Evolutionary conservation across 2,797 vertebrate genomes (phyloP).

Genomic region (Decapterus maruadsi): DNA sequence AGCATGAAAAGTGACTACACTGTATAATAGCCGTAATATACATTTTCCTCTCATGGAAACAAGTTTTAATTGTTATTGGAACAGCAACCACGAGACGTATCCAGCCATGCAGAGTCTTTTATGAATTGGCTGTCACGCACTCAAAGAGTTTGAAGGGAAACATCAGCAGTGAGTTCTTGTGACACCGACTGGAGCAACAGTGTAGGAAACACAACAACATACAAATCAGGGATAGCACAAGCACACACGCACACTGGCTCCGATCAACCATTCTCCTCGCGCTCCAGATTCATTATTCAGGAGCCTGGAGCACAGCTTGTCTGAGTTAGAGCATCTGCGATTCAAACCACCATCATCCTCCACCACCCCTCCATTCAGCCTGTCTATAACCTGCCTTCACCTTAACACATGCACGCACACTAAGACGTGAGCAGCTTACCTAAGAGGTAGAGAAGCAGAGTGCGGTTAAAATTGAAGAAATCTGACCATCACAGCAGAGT

Average conservation of each 20-base stretch:
- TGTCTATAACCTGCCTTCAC: slow-evolving; percentile 23
- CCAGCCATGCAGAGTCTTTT: too few species aligned
- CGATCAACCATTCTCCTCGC: slow-evolving; percentile 60
- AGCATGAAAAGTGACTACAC: too few species aligned
- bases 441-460: neutral
- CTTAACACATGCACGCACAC: neutral
- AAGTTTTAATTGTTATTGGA: too few species aligned
- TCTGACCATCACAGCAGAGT: neutral
- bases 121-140: too few species aligned
- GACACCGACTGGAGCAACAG: neutral
- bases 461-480: slow-evolving; percentile 11
- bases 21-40: too few species aligned
- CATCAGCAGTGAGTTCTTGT: too few species aligned
- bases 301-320: slow-evolving; percentile 67
- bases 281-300: slow-evolving; percentile 77
- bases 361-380: slow-evolving; percentile 27
- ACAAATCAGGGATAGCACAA: slow-evolving; percentile 32
- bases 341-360: slow-evolving; percentile 67
- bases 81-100: too few species aligned
- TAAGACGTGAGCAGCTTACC: slow-evolving; percentile 39
- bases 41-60: too few species aligned
- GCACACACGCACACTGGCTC: slow-evolving; percentile 20
- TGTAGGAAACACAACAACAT: slow-evolving; percentile 31
- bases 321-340: slow-evolving; percentile 76
- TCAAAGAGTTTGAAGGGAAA: too few species aligned